Conservation (phyloP, 2,797 vertebrate species). For the Todus mexicanus region DNA sequence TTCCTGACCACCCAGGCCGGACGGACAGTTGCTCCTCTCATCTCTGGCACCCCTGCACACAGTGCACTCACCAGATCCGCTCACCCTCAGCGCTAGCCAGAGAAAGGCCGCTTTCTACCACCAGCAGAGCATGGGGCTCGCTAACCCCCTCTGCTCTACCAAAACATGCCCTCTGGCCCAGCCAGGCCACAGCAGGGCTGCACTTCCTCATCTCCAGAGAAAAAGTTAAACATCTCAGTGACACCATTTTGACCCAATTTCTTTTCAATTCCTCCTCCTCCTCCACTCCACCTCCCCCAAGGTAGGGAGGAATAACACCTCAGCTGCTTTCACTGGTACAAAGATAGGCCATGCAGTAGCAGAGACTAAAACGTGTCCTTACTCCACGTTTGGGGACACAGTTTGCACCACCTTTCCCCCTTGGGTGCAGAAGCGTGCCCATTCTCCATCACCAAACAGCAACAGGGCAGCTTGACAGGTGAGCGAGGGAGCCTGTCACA, state of each 20-base stretch:
- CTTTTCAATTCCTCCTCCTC: not conserved
- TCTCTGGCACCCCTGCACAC: accelerated
- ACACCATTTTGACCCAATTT: not conserved
- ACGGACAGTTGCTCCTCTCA: not conserved
- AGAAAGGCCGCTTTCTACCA: not conserved
- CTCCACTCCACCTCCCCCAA: not conserved
- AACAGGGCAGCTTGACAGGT: too few species aligned
- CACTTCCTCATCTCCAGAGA: not conserved
- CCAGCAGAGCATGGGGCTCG: not conserved
- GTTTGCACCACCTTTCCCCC: too few species aligned
- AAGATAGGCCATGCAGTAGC: not conserved
- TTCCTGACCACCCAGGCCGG: not conserved
- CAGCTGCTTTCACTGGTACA: not conserved
- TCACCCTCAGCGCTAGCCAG: not conserved
- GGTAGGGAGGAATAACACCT: not conserved
- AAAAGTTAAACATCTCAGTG: not conserved
- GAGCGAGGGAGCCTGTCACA: not conserved
- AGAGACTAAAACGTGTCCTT: not conserved
- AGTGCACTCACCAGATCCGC: not conserved
- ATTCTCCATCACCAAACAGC: not conserved
- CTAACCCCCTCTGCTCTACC: not conserved
- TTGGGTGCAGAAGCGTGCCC: accelerated
- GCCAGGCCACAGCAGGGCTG: not conserved
- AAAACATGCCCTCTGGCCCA: not conserved
- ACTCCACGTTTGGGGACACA: not conserved